Base-by-base conservation (phyloP, 1,140 invertebrate genomes). In the Penaeus vannamei region DNA sequence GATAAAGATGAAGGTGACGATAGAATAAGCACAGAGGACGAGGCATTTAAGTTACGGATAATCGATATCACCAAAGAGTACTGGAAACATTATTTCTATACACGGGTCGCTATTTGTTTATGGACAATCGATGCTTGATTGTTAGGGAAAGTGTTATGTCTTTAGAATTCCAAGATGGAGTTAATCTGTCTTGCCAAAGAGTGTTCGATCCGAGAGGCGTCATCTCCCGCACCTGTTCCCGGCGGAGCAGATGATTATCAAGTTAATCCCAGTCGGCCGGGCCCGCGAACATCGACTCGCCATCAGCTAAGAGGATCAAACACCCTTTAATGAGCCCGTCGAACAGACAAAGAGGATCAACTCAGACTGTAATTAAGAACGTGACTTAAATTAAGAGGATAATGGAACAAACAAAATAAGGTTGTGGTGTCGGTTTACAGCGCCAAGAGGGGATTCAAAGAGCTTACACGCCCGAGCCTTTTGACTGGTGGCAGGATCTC, bases 301-400 rank as follows among this genome's bases (percentile, higher is more conserved):
- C 87, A 89, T 89, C 87, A 89, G 87, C 87, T 85, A 89, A 89
- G 87, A 89, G 87, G 87, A 89, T 89, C 87, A 84, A 89, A 89
- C 61, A 26, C 82, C 82, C 80, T 42, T 89, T 89, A 85, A 89
- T 89, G 36, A 72, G 82, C 72, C 82, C 83, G 76, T 62, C 87
- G 60, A 53, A 60, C 82, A 53, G 32, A 89, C 83, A 84, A 89
- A 89, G 87, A 89, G 87, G 87, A 89, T 89, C 87, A 89, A 80
- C 66, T 84, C 32, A n/a, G 59, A 42, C 87, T 84, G 82, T 89
- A 89, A 89, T 89, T 85, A 89, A 89, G 87, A 89, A 89, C 82
- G 87, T 89, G 87, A 89, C 87, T 89, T 79, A 62, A 64, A 77
- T 89, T 89, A 85, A 89, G 87, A 89, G 87, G 87, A 89, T 89